phyloP scores from a whole-genome alignment of 2,797 vertebrate genomes.

The Phoxinus dragarum region DNA sequence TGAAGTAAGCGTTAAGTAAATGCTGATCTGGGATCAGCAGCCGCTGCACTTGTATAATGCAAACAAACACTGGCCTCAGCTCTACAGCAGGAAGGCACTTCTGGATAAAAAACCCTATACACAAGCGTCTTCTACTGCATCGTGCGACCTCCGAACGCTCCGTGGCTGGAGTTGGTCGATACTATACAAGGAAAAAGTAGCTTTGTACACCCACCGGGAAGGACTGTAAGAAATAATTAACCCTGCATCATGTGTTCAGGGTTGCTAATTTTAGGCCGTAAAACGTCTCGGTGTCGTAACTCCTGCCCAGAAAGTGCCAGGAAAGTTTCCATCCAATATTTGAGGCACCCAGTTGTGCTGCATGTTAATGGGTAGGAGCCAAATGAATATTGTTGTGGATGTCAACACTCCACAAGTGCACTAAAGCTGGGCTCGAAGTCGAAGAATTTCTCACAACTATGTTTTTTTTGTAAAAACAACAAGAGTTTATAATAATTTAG shows the following conservation, averaged over 20 bases:
- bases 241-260: constrained; percentile 53
- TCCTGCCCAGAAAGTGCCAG: constrained; percentile 49
- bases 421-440: not conserved
- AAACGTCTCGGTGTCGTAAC: constrained; percentile 48
- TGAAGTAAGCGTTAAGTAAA: not conserved
- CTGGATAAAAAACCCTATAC: not conserved
- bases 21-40: not conserved
- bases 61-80: not conserved
- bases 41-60: not conserved
- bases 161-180: constrained; percentile 17
- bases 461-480: not conserved
- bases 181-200: constrained; percentile 28
- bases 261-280: constrained; percentile 61
- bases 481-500: not conserved
- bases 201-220: constrained; percentile 34
- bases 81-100: not conserved
- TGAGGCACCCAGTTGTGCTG: constrained; percentile 22
- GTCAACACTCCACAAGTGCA: not conserved
- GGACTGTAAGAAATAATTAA: constrained; percentile 57
- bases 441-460: not conserved
- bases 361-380: not conserved
- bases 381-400: constrained; percentile 41
- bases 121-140: not conserved
- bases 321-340: constrained; percentile 46
- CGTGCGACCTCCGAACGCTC: constrained; percentile 16